Base-by-base conservation (phyloP, 1,140 invertebrate genomes). In the Hycleus cichorii region DNA sequence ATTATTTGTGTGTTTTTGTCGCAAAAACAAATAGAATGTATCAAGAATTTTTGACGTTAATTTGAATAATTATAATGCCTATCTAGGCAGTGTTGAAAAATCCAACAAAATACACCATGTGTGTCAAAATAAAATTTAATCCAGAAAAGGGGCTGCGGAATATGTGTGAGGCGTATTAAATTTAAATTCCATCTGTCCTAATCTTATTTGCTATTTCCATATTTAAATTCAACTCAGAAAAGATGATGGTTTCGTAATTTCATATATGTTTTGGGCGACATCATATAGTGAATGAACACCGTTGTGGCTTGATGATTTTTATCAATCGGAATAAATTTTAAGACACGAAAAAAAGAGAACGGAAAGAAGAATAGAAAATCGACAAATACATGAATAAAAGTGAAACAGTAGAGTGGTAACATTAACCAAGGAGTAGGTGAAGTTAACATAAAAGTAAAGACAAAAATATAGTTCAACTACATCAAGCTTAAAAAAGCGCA, bases 181-280 rank as follows among this genome's bases (percentile, higher is more conserved):
- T 58, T 62, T 58, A 58, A 57, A 55, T 59, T 54, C 46, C 51
- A 50, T 49, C 48, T 46, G 60, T 50, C 42, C 47, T 62, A 62
- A 62, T 58, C 56, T 58, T 58, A 58, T 62, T 62, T 53, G 57
- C 60, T 48, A 53, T 58, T 62, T 62, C 60, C 60, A 62, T 62
- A 62, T 62, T 62, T 58, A 62, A 57, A 62, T 62, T 58, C 57
- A 50, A 45, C 52, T 24, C 53, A 56, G 53, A 47, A 56, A 60
- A 40, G 48, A 57, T 60, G 59, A 60, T 60, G 45, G 51, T 49
- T 60, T 49, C 47, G 53, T 60, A 56, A 60, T 60, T 60, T 60
- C 58, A 60, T 60, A 60, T 60, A 60, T 60, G 58, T 60, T 60
- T 50, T 57, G 45, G 42, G 27, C 32, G 49, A 57, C 50, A 60